Evolutionary conservation across 2,888 invertebrate species (phyloP).

Genomic region (Caenorhabditis imperialis): DNA sequence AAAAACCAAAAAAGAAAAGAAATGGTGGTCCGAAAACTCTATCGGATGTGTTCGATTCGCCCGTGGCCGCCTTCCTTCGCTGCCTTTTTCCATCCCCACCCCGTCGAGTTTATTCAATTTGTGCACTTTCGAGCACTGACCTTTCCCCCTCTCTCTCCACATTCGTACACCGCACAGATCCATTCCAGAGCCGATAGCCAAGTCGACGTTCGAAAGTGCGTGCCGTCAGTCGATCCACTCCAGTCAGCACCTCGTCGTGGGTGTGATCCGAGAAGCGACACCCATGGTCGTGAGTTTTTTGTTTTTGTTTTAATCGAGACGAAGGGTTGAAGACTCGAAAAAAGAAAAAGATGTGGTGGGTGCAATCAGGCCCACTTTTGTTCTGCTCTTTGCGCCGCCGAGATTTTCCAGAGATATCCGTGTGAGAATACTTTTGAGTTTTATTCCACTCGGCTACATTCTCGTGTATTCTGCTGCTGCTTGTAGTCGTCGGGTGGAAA

Average conservation of each 20-base stretch:
- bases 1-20: too few species aligned
- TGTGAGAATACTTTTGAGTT: too few species aligned
- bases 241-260: slow-evolving; percentile 50
- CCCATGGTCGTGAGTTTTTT: slow-evolving; percentile 67
- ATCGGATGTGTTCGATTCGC: too few species aligned
- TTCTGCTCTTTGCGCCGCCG: slow-evolving; percentile 16
- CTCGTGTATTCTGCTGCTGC: too few species aligned
- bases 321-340: slow-evolving; percentile 9
- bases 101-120: slow-evolving; percentile 43
- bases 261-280: slow-evolving; percentile 63
- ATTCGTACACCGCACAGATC: neutral
- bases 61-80: too few species aligned
- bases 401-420: slow-evolving; percentile 29
- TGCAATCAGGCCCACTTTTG: slow-evolving; percentile 52
- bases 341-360: slow-evolving; percentile 2
- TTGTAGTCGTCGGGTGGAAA: too few species aligned
- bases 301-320: slow-evolving; percentile 2
- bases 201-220: slow-evolving; percentile 17
- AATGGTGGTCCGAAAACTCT: too few species aligned
- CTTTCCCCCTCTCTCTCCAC: slow-evolving; percentile 8
- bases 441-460: too few species aligned
- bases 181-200: slow-evolving; percentile 31
- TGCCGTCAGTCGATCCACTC: slow-evolving; percentile 28
- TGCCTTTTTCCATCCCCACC: neutral
- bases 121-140: slow-evolving; percentile 31